Evolutionary conservation across 2,797 vertebrate genomes (phyloP).

Genomic region (Notolabrus celidotus): DNA sequence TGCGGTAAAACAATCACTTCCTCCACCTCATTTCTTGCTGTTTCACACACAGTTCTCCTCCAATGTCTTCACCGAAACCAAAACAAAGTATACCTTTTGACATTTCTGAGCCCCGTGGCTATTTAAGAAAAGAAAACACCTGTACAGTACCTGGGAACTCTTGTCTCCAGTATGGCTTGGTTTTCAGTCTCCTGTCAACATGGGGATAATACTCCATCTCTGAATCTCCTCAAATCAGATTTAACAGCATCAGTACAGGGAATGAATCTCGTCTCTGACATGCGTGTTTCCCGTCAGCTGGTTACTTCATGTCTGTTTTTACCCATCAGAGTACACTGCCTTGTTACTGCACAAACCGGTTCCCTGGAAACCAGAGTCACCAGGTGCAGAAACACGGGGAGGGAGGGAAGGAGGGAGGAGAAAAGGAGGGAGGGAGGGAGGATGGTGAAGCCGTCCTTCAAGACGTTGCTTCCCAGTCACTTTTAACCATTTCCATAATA

Average conservation of each 20-base stretch:
- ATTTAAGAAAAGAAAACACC: background rate
- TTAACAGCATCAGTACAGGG: constrained; percentile 3
- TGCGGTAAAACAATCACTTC: constrained; percentile 12
- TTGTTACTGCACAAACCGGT: constrained; percentile 75
- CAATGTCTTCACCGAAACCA: background rate
- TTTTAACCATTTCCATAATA: constrained; percentile 36
- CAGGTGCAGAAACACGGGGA: constrained; percentile 27
- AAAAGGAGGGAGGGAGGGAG: constrained; percentile 7
- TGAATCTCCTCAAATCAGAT: background rate
- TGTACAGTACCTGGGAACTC: constrained; percentile 66
- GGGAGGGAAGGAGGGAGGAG: constrained; percentile 11
- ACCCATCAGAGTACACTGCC: constrained; percentile 24
- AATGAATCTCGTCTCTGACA: background rate
- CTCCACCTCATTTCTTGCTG: background rate
- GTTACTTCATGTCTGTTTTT: constrained; percentile 21
- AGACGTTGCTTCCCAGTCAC: constrained; percentile 22
- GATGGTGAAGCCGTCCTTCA: constrained; percentile 36
- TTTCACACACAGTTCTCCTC: background rate
- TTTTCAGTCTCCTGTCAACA: background rate
- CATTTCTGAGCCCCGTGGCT: fast-evolving
- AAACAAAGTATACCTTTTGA: background rate
- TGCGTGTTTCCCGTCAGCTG: constrained; percentile 20
- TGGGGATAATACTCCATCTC: constrained; percentile 41
- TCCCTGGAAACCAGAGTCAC: constrained; percentile 65
- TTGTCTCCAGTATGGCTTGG: constrained; percentile 23